A percentile compares a stretch with the other conserved stretches of the same genome.
These are phyloP conservation scores for Muscicapa adusta DNA, from an alignment of 2,113 vertebrate species.

Conservation along the genomic window DNA sequence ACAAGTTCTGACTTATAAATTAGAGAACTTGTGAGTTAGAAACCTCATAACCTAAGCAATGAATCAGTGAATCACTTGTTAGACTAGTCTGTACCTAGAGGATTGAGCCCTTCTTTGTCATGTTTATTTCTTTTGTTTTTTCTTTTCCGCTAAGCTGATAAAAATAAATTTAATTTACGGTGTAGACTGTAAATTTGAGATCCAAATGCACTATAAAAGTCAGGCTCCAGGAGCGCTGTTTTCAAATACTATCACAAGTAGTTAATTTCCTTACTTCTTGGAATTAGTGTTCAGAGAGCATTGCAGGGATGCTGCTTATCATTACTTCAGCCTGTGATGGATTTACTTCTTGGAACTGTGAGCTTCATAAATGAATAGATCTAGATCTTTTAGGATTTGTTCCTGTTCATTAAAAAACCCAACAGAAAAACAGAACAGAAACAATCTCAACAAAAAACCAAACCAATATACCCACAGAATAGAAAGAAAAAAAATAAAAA, in stretches of 20 bases:
- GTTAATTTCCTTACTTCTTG: neutral
- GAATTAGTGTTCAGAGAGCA: neutral
- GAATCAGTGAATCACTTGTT: neutral
- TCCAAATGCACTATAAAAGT: neutral
- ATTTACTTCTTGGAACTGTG: neutral
- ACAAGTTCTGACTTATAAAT: neutral
- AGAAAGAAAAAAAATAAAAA: accelerated
- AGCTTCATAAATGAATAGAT: neutral
- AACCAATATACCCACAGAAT: neutral
- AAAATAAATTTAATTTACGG: neutral
- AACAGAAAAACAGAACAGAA: neutral
- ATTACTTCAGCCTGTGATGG: neutral
- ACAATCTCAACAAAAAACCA: neutral
- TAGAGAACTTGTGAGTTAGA: neutral
- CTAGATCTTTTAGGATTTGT: neutral
- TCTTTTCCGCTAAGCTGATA: neutral
- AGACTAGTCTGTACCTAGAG: neutral
- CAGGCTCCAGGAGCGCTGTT: neutral
- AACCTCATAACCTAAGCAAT: neutral
- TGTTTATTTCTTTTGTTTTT: neutral
- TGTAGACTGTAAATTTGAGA: neutral
- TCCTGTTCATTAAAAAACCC: neutral
- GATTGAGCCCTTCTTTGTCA: neutral
- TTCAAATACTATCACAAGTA: neutral
- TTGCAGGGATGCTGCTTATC: neutral